Base-by-base conservation (phyloP, 2,797 vertebrate species). In the Mustela erminea region DNA sequence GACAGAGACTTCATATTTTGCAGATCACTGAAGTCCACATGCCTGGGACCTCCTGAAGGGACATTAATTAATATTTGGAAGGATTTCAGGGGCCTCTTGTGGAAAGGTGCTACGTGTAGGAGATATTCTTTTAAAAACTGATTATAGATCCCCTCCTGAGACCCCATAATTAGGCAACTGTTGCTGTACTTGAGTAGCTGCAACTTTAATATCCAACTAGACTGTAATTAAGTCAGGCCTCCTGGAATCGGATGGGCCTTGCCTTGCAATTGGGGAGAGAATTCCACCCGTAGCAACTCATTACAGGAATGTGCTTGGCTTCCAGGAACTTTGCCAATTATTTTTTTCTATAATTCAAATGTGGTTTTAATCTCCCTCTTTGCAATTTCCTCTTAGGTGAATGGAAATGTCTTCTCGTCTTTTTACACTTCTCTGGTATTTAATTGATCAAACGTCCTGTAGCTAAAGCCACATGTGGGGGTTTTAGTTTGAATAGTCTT, bases 291-390 rank as follows among this genome's bases (percentile, higher is more conserved):
- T 25, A 64, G 68, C 66, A 89, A 90, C 94, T 96, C 84, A 80
- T 94, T 95, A 91, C 14, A 64, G n/a, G 43, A 96, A 81, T 29
- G 8, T n/a, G 29, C 92, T 89, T 62, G 41, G 68, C 78, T 93
- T 96, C 93, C 21, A 74, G 96, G 94, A 96, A 70, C 75, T 52
- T 78, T 70, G 97, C 95, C 96, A 97, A 87, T 95, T 96, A 70
- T 87, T 54, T 96, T 75, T 95, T 62, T 87, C 82, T 96, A 35
- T 90, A 93, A 87, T 96, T 96, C 74, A 85, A 96, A 95, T 90
- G 93, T 89, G 94, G 93, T 97, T 97, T 96, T 96, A 82, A 92
- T 94, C 77, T 95, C 66, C 35, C 11, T 96, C 58, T 27, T 96
- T 87, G 88, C 95, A 90, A 56, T 97, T 93, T 97, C 94, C 78